Percentiles rank a stretch among this genome's conserved stretches.
Evolutionary conservation across 1,140 invertebrate species (phyloP).

Genomic region (Drusus annulatus): DNA sequence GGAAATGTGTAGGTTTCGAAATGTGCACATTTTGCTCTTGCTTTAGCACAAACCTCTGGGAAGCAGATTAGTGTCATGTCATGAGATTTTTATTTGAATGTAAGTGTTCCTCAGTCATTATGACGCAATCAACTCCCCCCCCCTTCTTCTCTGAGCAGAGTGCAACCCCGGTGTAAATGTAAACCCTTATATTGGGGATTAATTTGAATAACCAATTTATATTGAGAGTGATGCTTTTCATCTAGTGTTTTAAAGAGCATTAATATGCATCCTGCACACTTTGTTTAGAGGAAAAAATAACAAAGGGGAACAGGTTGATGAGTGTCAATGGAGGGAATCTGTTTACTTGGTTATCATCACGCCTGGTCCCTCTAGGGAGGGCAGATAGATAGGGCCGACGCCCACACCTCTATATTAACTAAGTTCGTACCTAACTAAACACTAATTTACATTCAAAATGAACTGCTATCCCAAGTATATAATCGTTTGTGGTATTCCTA

Average conservation of each 20-base stretch:
- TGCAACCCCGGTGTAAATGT: conserved; percentile 11
- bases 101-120: conserved; percentile 55
- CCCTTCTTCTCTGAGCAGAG: not conserved
- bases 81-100: conserved; percentile 57
- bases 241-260: not conserved
- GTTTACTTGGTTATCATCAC: conserved; percentile 18
- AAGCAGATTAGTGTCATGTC: conserved; percentile 55
- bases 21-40: not conserved
- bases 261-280: conserved; percentile 47
- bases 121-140: conserved; percentile 47
- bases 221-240: conserved; percentile 36
- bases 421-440: too few relatives aligned
- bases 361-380: not conserved
- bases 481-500: too few relatives aligned
- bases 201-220: conserved; percentile 58
- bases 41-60: not conserved
- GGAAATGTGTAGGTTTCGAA: not conserved
- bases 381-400: not conserved
- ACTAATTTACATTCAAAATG: conserved; percentile 4
- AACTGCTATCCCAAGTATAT: too few relatives aligned
- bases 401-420: not conserved
- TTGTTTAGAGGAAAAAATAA: conserved; percentile 32
- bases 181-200: conserved; percentile 47
- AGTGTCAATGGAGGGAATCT: conserved; percentile 4
- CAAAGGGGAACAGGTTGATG: conserved; percentile 35